Conservation (phyloP, 2,797 vertebrate species). For the Cynopterus sphinx region DNA sequence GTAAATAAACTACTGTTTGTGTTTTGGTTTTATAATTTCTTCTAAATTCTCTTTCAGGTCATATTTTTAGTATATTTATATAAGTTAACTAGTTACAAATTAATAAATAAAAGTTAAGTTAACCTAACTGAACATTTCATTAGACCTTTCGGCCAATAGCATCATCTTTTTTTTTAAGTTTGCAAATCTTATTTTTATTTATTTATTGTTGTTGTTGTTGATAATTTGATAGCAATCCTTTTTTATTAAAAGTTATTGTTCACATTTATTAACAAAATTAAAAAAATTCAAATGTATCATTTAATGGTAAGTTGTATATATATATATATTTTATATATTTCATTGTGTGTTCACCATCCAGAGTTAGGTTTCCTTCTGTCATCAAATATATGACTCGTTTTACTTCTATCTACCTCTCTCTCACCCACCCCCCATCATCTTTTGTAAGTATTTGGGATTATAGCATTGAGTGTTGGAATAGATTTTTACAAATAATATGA, state of each 20-base stretch:
- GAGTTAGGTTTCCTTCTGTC: no score
- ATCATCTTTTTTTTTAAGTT: neutral
- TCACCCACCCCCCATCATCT: neutral
- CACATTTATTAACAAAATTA: no score
- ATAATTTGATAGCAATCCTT: no score
- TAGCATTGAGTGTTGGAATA: neutral
- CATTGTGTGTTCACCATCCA: no score
- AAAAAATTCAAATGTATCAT: no score
- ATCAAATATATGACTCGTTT: no score
- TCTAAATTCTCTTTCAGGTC: conserved; percentile 17
- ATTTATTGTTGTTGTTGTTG: no score
- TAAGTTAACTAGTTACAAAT: neutral
- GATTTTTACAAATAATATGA: neutral
- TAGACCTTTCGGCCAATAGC: neutral
- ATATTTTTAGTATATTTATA: neutral
- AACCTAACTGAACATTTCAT: neutral
- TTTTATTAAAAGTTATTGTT: no score
- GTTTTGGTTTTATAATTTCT: neutral
- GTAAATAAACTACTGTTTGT: neutral
- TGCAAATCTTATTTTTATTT: no score
- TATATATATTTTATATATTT: no score
- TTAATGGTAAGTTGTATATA: no score
- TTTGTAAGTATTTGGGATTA: neutral
- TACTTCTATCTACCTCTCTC: no score
- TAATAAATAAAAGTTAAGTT: conserved; percentile 26